These are phyloP conservation scores for Schizotus pectinicornis DNA, from an alignment of 2,888 invertebrate species.

Conservation along the genomic window DNA sequence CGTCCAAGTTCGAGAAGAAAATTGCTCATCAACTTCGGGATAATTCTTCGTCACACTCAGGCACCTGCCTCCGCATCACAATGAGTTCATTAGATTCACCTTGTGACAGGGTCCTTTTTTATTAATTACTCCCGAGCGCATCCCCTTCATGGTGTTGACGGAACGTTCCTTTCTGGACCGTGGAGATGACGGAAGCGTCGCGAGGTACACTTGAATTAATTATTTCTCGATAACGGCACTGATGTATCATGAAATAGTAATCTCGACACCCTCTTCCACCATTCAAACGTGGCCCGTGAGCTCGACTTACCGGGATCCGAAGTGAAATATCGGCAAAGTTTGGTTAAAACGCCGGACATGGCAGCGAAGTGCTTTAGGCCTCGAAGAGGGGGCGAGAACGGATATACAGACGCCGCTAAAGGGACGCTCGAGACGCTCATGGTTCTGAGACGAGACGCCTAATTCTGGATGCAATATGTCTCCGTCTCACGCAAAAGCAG, in stretches of 20 bases:
- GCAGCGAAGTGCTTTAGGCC: slow-evolving; percentile 46
- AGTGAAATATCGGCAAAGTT: slow-evolving; percentile 52
- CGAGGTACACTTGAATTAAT: slow-evolving; percentile 13
- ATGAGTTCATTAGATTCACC: slow-evolving; percentile 47
- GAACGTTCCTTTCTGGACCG: too few relatives aligned
- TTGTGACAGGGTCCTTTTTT: slow-evolving; percentile 39
- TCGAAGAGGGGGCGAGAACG: slow-evolving; percentile 36
- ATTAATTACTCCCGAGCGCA: slow-evolving; percentile 33
- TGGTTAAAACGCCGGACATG: slow-evolving; percentile 51
- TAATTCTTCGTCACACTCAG: slow-evolving; percentile 48
- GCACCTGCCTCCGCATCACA: slow-evolving; percentile 49
- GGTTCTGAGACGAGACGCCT: slow-evolving; percentile 36
- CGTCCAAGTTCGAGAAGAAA: slow-evolving; percentile 35
- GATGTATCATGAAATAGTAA: slow-evolving; percentile 33
- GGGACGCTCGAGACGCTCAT: slow-evolving; percentile 34
- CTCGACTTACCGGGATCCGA: slow-evolving; percentile 20
- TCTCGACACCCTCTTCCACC: slow-evolving; percentile 13
- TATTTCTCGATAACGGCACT: slow-evolving; percentile 29
- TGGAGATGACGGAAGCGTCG: too few relatives aligned
- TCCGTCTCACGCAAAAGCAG: slow-evolving; percentile 52
- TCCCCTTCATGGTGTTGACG: too few relatives aligned
- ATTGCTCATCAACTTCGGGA: slow-evolving; percentile 45
- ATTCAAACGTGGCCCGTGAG: slow-evolving; percentile 15
- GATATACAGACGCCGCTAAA: slow-evolving; percentile 38
- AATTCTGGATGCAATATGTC: slow-evolving; percentile 51